These are phyloP conservation scores for Pyrgus malvae DNA, from an alignment of 2,888 invertebrate genomes.

Conservation along the genomic window DNA sequence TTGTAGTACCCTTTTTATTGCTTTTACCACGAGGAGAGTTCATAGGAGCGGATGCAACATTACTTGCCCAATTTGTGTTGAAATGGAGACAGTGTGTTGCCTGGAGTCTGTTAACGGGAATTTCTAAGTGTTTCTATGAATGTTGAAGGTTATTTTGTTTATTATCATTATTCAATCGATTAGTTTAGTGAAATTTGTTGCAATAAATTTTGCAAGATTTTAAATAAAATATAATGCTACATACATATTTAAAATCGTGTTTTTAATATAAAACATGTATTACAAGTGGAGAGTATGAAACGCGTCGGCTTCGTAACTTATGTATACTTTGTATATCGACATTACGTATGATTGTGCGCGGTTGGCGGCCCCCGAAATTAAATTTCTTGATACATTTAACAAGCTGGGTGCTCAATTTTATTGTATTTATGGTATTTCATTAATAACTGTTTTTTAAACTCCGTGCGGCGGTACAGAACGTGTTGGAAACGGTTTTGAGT, in stretches of 20 bases:
- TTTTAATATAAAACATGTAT: not conserved
- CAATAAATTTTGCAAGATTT: not conserved
- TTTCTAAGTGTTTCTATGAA: slow-evolving; percentile 4
- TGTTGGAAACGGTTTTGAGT: slow-evolving; percentile 6
- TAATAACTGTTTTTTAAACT: not conserved
- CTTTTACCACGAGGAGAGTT: not conserved
- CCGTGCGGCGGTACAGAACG: slow-evolving; percentile 6
- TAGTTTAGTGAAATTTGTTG: not conserved
- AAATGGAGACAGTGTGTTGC: slow-evolving; percentile 25
- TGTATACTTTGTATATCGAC: slow-evolving; percentile 6
- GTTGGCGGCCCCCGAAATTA: slow-evolving; percentile 5
- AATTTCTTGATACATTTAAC: slow-evolving; percentile 13
- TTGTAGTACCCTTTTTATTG: not conserved
- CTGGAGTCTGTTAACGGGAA: not conserved
- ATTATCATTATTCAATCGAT: not conserved
- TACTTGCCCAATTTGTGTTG: slow-evolving; percentile 22
- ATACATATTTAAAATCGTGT: slow-evolving; percentile 13
- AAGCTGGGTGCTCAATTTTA: slow-evolving; percentile 26
- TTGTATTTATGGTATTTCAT: slow-evolving; percentile 18
- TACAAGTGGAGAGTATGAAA: slow-evolving; percentile 4
- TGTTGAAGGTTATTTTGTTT: not conserved
- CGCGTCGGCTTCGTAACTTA: slow-evolving; percentile 21
- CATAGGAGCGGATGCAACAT: slow-evolving; percentile 18
- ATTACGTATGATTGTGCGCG: not conserved
- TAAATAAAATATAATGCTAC: slow-evolving; percentile 6